Conservation (phyloP, 1,140 invertebrate genomes). For the Mercenaria mercenaria region DNA sequence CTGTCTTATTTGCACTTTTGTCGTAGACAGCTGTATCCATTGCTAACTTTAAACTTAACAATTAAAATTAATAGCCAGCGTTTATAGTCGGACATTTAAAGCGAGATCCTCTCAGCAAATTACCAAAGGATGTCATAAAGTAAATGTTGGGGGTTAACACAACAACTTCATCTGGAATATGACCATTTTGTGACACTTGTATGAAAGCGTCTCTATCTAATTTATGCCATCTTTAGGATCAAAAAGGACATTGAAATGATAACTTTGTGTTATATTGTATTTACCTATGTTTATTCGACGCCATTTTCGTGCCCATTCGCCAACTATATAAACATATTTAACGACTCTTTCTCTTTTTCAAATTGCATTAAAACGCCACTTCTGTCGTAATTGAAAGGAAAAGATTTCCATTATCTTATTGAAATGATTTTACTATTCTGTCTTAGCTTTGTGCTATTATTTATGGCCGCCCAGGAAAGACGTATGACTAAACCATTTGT, state of each 20-base stretch:
- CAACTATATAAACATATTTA: conserved; percentile 64
- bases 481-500: conserved; percentile 11
- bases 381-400: conserved; percentile 61
- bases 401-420: conserved; percentile 65
- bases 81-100: conserved; percentile 48
- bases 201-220: conserved; percentile 40
- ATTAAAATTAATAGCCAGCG: conserved; percentile 47
- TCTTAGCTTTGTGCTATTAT: conserved; percentile 38
- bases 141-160: conserved; percentile 43
- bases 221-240: conserved; percentile 46
- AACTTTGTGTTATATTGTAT: conserved; percentile 34
- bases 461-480: conserved; percentile 22
- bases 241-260: conserved; percentile 48
- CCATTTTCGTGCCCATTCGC: conserved; percentile 48
- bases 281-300: conserved; percentile 66
- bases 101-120: conserved; percentile 1
- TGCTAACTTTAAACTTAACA: conserved; percentile 41
- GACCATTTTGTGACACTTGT: conserved; percentile 48
- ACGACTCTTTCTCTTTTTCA: conserved; percentile 54
- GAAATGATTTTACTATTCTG: conserved; percentile 56
- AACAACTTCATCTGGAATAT: conserved; percentile 26
- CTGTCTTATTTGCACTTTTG: conserved; percentile 24
- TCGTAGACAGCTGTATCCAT: conserved; percentile 30
- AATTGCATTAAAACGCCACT: conserved; percentile 58
- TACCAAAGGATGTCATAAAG: conserved; percentile 32